Evolutionary conservation across 2,113 vertebrate genomes (phyloP).

Genomic region (Tretioscincus oriximinensis): DNA sequence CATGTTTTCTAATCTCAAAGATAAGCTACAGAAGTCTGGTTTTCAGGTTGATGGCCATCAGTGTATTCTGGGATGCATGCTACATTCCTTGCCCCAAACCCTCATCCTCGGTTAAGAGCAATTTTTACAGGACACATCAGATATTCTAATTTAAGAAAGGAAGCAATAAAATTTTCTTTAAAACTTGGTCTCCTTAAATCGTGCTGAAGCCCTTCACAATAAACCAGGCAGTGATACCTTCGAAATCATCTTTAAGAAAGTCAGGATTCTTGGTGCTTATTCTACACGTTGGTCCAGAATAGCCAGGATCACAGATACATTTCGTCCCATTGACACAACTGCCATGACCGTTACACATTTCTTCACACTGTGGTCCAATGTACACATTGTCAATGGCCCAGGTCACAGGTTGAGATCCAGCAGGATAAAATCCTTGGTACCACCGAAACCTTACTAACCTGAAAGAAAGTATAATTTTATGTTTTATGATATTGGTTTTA

Average conservation of each 20-base stretch:
- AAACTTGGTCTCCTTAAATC: background rate
- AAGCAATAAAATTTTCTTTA: background rate
- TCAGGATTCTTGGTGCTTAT: conserved; percentile 88
- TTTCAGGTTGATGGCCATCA: no score
- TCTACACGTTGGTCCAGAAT: conserved; percentile 89
- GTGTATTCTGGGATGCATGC: no score
- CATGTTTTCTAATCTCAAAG: no score
- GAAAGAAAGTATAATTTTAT: conserved; percentile 31
- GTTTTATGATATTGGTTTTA: background rate
- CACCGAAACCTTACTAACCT: conserved; percentile 95
- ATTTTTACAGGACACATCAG: no score
- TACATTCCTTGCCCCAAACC: no score
- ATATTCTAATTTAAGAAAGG: background rate
- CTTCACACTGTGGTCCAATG: conserved; percentile 94
- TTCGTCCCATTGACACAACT: conserved; percentile 87
- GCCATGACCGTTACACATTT: conserved; percentile 94
- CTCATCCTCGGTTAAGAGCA: no score
- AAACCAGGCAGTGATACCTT: conserved; percentile 78
- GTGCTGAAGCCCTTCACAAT: background rate
- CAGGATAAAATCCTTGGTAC: conserved; percentile 94
- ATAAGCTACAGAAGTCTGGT: no score
- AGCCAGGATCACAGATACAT: conserved; percentile 89
- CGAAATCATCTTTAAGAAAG: conserved; percentile 98
- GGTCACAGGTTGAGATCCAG: conserved; percentile 85
- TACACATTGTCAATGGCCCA: conserved; percentile 97